Evolutionary conservation across 64 coral and sea anemone species (phyloP).

Genomic region (Montipora sp.): DNA sequence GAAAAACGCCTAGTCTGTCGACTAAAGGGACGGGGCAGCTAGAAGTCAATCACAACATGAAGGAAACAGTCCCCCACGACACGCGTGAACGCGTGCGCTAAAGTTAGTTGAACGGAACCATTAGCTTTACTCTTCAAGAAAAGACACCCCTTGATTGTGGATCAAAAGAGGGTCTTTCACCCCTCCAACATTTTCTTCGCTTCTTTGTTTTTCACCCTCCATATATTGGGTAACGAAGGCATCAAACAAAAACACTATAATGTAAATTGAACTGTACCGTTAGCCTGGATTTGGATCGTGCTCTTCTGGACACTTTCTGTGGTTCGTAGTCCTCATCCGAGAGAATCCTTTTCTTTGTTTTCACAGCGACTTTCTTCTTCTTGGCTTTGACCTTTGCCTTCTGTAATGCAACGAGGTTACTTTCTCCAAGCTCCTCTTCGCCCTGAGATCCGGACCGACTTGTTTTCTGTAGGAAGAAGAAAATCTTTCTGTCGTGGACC

Average conservation of each 20-base stretch:
- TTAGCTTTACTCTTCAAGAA: no score
- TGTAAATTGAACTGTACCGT: not conserved
- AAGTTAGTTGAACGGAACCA: no score
- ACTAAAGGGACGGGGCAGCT: no score
- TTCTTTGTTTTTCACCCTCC: not conserved
- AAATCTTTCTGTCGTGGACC: not conserved
- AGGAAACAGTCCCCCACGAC: no score
- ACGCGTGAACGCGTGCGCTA: no score
- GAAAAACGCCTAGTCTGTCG: not conserved
- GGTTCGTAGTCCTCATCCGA: slow-evolving; percentile 51
- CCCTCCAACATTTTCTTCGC: no score
- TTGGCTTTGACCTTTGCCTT: slow-evolving; percentile 24
- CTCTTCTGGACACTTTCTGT: slow-evolving; percentile 28
- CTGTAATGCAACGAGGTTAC: not conserved
- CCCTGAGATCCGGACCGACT: slow-evolving; percentile 8
- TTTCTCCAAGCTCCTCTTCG: slow-evolving; percentile 18
- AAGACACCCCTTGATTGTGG: no score
- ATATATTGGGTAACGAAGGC: not conserved
- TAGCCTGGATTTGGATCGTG: slow-evolving; percentile 20
- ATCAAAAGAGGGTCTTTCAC: no score
- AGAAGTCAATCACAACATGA: no score
- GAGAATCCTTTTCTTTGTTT: slow-evolving; percentile 58
- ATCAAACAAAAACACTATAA: not conserved
- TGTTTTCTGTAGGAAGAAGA: not conserved
- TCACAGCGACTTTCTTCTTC: slow-evolving; percentile 63